phyloP scores from a whole-genome alignment of 2,113 vertebrate species.

The Trogon surrucura region DNA sequence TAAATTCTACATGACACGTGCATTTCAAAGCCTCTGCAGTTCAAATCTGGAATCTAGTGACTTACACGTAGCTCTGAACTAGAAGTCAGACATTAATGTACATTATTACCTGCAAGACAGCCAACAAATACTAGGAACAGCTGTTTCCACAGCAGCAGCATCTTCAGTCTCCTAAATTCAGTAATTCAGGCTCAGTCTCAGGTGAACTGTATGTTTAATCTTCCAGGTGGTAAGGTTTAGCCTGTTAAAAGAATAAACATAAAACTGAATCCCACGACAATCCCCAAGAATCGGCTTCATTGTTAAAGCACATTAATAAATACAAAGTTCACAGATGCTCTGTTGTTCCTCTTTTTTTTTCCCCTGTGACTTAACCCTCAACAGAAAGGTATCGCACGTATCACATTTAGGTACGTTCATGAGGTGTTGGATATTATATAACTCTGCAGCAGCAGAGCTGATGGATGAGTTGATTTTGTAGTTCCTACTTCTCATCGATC shows the following conservation, averaged over 20 bases:
- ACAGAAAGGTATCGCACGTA: not conserved
- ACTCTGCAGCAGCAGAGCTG: not conserved
- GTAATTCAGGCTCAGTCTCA: slow-evolving; percentile 78
- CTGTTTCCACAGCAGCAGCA: slow-evolving; percentile 94
- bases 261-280: not conserved
- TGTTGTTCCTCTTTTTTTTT: not conserved
- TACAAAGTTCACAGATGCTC: not conserved
- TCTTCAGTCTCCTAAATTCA: slow-evolving; percentile 84
- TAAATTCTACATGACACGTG: not conserved
- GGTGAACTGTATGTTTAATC: slow-evolving; percentile 74
- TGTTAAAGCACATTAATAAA: not conserved
- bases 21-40: not conserved
- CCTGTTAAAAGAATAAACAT: slow-evolving; percentile 77
- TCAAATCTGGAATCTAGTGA: not conserved
- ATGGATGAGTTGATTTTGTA: not conserved
- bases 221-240: slow-evolving; percentile 82
- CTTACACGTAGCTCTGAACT: not conserved
- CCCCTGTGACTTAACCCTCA: not conserved
- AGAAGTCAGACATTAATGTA: not conserved
- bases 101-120: slow-evolving; percentile 91
- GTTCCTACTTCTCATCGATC: not conserved
- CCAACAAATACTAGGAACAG: slow-evolving; percentile 89
- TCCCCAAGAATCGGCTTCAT: not conserved
- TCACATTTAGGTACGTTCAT: rapidly evolving
- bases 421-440: no score